These are phyloP conservation scores for Isaurus tuberculatus DNA, from an alignment of 92 coral and sea anemone species.

Conservation along the genomic window DNA sequence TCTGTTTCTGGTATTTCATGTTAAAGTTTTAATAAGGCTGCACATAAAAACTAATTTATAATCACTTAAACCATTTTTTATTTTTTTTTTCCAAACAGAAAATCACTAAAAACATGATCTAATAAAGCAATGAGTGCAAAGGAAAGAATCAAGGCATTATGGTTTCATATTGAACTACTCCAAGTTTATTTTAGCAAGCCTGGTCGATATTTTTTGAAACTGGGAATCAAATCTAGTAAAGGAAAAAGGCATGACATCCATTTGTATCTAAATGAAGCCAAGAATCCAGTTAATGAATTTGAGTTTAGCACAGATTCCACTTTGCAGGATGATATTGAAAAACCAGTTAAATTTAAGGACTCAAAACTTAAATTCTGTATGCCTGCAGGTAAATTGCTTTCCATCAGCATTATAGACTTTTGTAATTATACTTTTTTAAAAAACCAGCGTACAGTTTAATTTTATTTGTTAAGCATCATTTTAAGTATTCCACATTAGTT, in stretches of 20 bases:
- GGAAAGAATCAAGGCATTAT: conserved; percentile 27
- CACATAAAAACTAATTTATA: too few species aligned
- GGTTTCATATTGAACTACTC: conserved; percentile 30
- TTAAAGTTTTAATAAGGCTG: too few species aligned
- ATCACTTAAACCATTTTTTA: neutral
- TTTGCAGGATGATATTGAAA: conserved; percentile 22
- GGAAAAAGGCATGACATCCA: conserved; percentile 22
- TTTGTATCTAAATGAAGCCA: conserved; percentile 30
- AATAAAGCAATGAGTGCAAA: conserved; percentile 22
- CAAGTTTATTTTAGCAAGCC: conserved; percentile 33
- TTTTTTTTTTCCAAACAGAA: neutral
- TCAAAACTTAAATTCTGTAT: conserved; percentile 37
- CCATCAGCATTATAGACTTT: neutral
- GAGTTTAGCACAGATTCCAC: conserved; percentile 30
- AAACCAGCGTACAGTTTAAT: neutral
- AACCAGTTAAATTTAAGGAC: conserved; percentile 28
- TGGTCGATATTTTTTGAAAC: conserved; percentile 39
- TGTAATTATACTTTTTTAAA: too few species aligned
- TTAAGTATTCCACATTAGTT: too few species aligned
- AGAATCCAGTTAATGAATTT: conserved; percentile 5
- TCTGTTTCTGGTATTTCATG: too few species aligned
- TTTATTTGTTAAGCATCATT: too few species aligned
- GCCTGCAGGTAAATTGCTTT: conserved; percentile 29
- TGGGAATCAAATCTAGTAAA: conserved; percentile 11
- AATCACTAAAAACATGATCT: neutral